Percentiles rank a stretch among this genome's conserved stretches.
Conservation (phyloP, 2,888 invertebrate species). For the Rotaria magnacalcarata region DNA sequence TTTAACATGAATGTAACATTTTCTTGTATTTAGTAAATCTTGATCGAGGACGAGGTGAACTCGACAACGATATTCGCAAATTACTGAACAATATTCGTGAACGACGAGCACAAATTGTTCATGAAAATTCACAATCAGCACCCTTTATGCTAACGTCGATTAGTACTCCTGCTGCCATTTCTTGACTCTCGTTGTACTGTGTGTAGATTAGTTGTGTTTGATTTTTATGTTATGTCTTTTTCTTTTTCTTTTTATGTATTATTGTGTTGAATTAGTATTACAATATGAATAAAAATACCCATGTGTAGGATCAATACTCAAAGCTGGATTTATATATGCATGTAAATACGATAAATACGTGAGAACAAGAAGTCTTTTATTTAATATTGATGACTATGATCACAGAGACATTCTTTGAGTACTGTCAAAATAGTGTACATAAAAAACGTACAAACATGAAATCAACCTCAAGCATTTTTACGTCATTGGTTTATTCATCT, state of each 20-base stretch:
- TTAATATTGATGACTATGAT: no score
- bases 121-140: conserved; percentile 14
- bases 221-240: neutral
- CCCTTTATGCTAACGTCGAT: neutral
- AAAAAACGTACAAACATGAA: no score
- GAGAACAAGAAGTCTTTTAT: no score
- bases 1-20: neutral
- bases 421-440: no score
- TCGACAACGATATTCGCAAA: conserved; percentile 17
- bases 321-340: no score
- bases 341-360: no score
- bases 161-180: neutral
- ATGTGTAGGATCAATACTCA: neutral
- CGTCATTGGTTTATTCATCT: no score
- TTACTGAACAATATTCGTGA: conserved; percentile 22
- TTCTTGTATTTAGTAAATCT: conserved; percentile 9
- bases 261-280: conserved; percentile 1
- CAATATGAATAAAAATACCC: neutral
- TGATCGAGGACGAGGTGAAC: conserved; percentile 14
- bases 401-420: no score
- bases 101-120: conserved; percentile 26
- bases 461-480: no score
- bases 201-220: neutral
- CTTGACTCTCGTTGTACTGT: neutral
- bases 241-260: neutral